Base-by-base conservation (phyloP, 2,888 invertebrate genomes). In the Cephus rjabovi region DNA sequence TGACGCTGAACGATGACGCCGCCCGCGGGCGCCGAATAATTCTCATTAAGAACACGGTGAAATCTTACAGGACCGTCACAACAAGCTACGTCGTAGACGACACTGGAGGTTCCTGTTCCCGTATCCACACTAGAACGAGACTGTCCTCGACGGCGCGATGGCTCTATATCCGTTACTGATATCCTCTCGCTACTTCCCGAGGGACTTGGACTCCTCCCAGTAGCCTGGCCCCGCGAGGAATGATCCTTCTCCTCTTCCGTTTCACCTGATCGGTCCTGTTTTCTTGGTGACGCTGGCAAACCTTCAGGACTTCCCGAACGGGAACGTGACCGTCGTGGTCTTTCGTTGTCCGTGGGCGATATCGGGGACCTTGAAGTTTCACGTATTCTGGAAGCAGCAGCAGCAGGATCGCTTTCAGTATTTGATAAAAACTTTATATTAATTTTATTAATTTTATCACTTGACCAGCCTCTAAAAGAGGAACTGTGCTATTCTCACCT, bases 31-130 rank as follows among this genome's bases (percentile, higher is more conserved):
- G 88, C 87, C 6, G 89, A 85, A 92, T 97, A 98, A 79, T 97
- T 96, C 75, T 94, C 95, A 92, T 98, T 98, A 3, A 97, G 92
- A 3, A 98, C 97, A 2, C 97, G 93, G 86, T 96, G 96, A 92
- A 98, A 96, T 35, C 96, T 93, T 0, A 98, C 97, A 0, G 98
- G 98, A 0, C 98, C 98, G 91, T 98, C 98, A 91, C 98, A 98
- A 81, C 96, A 97, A 0, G 97, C 98, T n/a, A 97, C 94, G 91
- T 98, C 97, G 80, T 97, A 92, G 1, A 97, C 95, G 0, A 96
- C 94, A 88, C 94, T 94, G 40, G 91, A 90, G 76, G 80, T 79
- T 69, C 79, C 73, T 70, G 75, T 77, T 73, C 76, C 33, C 77
- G 73, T 75, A 34, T 82, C 82, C 81, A 74, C 77, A 74, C 79